phyloP scores from a whole-genome alignment of 53 echinoderm and acorn worm genomes.

The Crossaster papposus region DNA sequence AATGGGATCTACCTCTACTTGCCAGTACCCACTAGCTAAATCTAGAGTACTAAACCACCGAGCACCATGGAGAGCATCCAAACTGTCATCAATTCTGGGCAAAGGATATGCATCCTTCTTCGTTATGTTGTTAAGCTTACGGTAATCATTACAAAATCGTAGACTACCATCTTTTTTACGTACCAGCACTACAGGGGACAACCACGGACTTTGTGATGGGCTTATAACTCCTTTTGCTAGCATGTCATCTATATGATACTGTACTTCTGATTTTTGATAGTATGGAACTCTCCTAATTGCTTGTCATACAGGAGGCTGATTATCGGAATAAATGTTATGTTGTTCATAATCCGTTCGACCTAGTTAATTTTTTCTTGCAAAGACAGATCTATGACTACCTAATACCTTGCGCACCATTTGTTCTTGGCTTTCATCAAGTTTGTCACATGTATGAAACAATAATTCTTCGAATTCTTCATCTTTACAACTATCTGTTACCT shows the following conservation, averaged over 20 bases:
- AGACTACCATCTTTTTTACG: too few species aligned
- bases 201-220: too few species aligned
- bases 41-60: too few species aligned
- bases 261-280: background rate
- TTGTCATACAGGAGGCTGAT: background rate
- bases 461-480: background rate
- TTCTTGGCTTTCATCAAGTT: background rate
- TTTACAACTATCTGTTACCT: background rate
- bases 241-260: too few species aligned
- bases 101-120: too few species aligned
- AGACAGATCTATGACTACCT: background rate
- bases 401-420: background rate
- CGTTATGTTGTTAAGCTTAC: too few species aligned
- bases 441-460: background rate
- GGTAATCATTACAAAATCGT: too few species aligned
- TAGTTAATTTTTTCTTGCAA: background rate
- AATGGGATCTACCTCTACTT: background rate
- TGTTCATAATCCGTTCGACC: constrained; percentile 6
- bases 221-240: too few species aligned
- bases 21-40: constrained; percentile 1
- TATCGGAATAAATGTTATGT: background rate
- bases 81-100: too few species aligned
- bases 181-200: too few species aligned
- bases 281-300: background rate
- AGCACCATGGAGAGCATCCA: too few species aligned